Evolutionary conservation across 2,888 invertebrate species (phyloP), one percentile per base, ranked within the genome.

Genomic region (Aquatica leii): DNA sequence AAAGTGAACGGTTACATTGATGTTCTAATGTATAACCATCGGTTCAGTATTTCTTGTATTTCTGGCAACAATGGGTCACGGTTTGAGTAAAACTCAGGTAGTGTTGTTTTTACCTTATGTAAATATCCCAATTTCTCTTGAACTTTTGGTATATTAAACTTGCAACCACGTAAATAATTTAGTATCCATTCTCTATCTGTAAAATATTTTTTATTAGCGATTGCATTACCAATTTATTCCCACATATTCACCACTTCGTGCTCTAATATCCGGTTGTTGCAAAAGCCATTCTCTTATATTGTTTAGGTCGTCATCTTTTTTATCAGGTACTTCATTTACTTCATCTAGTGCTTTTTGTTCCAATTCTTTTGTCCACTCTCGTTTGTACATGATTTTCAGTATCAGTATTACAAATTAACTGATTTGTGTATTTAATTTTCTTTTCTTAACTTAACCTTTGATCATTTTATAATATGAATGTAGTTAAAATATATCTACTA

Each of bases 81-180:
- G 62, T 83, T 74, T 5, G 81, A 80, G 69, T 86, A 85, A 66
- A 87, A 81, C 69, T 88, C 88, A 1, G 89, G 87, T 1, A 86
- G 81, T 31, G 85, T 79, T 1, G 83, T 82, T 65, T 85, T 84
- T 73, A 85, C 74, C 8, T 86, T 86, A 72, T 87, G 87, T 72
- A 84, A 88, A 79, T 84, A 83, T 64, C 86, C 85, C 35, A 86
- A 69, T 70, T 86, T 86, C 67, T 84, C 81, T 74, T 86, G 86
- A 41, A 83, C 82, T 66, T 83, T 80, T 71, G 86, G 85, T 41
- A 85, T 70, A 56, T 85, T 84, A 74, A 84, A 85, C 77, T 86
- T 86, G 68, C 83, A 83, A 46, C 85, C 85, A 2, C 86, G 81
- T 20, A 86, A 75, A 77, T 85, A 86, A 21, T 82, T 80, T 1